phyloP scores from a whole-genome alignment of 2,113 vertebrate species.

The Dromaius novaehollandiae region DNA sequence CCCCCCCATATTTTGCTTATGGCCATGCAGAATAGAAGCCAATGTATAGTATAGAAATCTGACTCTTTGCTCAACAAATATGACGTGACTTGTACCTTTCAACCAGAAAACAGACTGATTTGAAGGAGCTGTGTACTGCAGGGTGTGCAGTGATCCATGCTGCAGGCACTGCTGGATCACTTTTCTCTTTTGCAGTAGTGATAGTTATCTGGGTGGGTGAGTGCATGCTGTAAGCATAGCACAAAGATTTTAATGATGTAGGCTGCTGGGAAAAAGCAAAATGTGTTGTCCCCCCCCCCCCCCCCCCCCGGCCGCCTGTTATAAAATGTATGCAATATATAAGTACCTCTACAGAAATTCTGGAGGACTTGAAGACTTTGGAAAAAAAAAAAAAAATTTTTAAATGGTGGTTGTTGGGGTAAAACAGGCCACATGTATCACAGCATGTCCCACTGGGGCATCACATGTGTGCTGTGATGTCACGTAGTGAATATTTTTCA shows the following conservation, averaged over 20 bases:
- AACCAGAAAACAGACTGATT: conserved; percentile 28
- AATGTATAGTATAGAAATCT: neutral
- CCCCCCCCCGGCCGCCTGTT: too few species aligned
- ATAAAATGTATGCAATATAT: neutral
- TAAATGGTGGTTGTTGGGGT: neutral
- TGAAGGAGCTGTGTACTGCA: conserved; percentile 8
- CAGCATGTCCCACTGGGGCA: neutral
- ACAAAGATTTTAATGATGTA: conserved; percentile 50
- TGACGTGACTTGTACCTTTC: neutral
- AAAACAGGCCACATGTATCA: neutral
- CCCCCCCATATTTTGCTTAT: too few species aligned
- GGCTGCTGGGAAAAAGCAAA: conserved; percentile 2
- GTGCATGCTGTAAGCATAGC: neutral
- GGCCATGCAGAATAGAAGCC: neutral
- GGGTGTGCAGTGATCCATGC: neutral
- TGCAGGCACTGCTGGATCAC: conserved; percentile 16
- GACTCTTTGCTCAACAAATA: conserved; percentile 34
- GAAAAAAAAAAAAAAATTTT: neutral
- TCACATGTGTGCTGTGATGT: neutral
- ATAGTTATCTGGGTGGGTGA: conserved; percentile 39
- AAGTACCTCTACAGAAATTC: neutral
- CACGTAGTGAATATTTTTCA: neutral
- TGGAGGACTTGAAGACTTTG: neutral
- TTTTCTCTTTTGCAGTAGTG: conserved; percentile 17
- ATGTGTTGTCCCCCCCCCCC: too few species aligned